Evolutionary conservation across 2,888 invertebrate species (phyloP).

Genomic region (Sinotaia quadrata): DNA sequence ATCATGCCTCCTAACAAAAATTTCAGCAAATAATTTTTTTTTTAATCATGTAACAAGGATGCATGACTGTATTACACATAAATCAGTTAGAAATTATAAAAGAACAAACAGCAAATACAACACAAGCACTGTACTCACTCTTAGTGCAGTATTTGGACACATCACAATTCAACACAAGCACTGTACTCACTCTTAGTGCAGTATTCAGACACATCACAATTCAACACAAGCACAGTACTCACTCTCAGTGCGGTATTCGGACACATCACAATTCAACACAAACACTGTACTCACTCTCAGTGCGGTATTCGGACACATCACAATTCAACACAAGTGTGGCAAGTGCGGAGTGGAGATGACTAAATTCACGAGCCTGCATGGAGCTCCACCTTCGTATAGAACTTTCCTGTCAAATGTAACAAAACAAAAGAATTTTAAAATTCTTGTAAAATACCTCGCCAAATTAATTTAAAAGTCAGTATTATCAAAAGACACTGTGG

Average conservation of each 20-base stretch:
- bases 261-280: conserved; percentile 72
- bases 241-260: conserved; percentile 65
- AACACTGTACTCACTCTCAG: conserved; percentile 53
- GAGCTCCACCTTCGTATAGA: conserved; percentile 72
- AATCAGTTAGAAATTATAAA: too few species aligned
- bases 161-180: conserved; percentile 70
- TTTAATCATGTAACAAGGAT: too few species aligned
- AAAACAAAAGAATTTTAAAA: background rate
- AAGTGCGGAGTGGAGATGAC: conserved; percentile 71
- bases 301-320: conserved; percentile 67
- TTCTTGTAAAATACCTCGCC: too few species aligned
- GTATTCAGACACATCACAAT: conserved; percentile 70
- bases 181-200: conserved; percentile 59
- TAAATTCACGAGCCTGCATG: conserved; percentile 73
- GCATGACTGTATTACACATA: too few species aligned
- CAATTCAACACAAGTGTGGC: conserved; percentile 72
- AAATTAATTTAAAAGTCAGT: too few species aligned
- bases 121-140: too few species aligned
- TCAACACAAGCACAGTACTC: conserved; percentile 69
- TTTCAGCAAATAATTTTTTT: too few species aligned
- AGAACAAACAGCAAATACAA: too few species aligned
- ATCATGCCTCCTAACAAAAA: too few species aligned
- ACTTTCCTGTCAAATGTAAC: conserved; percentile 46
- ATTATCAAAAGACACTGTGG: background rate
- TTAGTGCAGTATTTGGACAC: conserved; percentile 64